A percentile compares a stretch with the other conserved stretches of the same genome.
Evolutionary conservation across 2,113 vertebrate species (phyloP).

Genomic region (Varanus salvator): DNA sequence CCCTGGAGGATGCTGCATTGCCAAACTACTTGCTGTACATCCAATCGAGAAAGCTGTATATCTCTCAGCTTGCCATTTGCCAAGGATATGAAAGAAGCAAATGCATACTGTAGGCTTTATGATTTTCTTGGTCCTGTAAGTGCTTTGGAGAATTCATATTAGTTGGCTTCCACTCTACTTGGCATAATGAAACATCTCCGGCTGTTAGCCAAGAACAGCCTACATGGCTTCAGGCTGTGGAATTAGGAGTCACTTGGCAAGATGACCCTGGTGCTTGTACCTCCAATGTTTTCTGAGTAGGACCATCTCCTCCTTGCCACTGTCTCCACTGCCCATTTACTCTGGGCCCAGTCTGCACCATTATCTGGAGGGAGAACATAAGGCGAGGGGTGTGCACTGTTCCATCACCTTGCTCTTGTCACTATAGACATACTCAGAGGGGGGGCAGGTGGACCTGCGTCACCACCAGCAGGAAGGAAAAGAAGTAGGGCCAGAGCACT

Average conservation of each 20-base stretch:
- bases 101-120: background rate
- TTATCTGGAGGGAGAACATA: background rate
- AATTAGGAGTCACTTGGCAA: background rate
- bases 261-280: background rate
- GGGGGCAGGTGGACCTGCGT: background rate
- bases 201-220: slow-evolving; percentile 4
- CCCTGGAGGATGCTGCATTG: background rate
- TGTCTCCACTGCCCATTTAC: background rate
- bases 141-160: slow-evolving; percentile 7
- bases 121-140: background rate
- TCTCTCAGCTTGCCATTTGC: slow-evolving; percentile 22
- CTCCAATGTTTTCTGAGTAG: background rate
- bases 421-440: background rate
- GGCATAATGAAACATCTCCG: background rate
- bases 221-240: background rate
- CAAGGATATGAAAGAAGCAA: slow-evolving; percentile 12
- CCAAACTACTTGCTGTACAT: slow-evolving; percentile 12
- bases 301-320: background rate
- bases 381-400: background rate
- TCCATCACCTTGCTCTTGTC: background rate
- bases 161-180: background rate
- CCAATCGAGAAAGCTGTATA: background rate
- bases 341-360: background rate
- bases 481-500: background rate
- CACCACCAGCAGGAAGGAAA: background rate